Evolutionary conservation across 2,113 vertebrate species (phyloP).

Genomic region (Phocoena sinus): DNA sequence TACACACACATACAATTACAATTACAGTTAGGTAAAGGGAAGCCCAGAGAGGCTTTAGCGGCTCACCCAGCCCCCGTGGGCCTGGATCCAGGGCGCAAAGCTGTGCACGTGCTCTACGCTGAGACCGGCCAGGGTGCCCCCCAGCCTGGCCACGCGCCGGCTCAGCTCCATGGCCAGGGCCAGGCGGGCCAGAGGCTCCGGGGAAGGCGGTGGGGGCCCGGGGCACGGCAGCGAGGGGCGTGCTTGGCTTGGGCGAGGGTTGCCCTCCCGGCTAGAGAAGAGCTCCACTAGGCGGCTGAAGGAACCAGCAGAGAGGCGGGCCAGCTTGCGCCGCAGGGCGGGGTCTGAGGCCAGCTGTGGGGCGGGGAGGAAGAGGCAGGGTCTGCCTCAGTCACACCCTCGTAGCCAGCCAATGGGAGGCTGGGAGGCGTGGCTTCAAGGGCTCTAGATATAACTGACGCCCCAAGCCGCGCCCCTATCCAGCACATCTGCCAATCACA

Average conservation of each 20-base stretch:
- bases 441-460: fast-evolving
- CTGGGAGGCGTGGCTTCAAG: background rate
- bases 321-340: slow-evolving; percentile 51
- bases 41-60: background rate
- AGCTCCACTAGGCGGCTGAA: slow-evolving; percentile 75
- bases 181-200: slow-evolving; percentile 74
- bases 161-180: slow-evolving; percentile 81
- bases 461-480: background rate
- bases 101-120: slow-evolving; percentile 80
- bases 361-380: background rate
- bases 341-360: slow-evolving; percentile 76
- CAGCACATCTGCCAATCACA: background rate
- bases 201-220: slow-evolving; percentile 29
- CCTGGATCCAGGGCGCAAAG: slow-evolving; percentile 79
- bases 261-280: slow-evolving; percentile 61
- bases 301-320: slow-evolving; percentile 68
- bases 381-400: background rate
- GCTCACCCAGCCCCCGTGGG: slow-evolving; percentile 81
- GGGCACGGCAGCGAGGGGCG: background rate
- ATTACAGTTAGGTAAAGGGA: background rate
- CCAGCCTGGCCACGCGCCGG: slow-evolving; percentile 73
- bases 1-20: background rate
- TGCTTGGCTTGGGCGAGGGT: background rate
- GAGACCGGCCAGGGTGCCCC: slow-evolving; percentile 72
- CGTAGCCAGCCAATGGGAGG: background rate